A percentile compares a stretch with the other conserved stretches of the same genome.
These are phyloP conservation scores for Aphrophora alni DNA, from an alignment of 2,888 invertebrate species.

Conservation along the genomic window DNA sequence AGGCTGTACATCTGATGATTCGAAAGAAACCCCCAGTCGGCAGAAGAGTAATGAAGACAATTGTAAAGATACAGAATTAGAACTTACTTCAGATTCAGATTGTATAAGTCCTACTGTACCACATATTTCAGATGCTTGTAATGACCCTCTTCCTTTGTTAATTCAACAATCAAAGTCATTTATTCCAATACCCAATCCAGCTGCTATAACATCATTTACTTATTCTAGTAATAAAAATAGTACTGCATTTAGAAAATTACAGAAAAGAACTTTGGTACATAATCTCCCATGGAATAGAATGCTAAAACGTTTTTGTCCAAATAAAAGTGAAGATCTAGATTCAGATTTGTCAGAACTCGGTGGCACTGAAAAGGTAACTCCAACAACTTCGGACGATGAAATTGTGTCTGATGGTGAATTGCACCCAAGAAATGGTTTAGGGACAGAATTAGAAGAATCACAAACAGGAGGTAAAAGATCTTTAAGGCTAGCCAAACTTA, in stretches of 20 bases:
- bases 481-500: constrained; percentile 17
- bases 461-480: constrained; percentile 14
- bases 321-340: constrained; percentile 30
- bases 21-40: constrained; percentile 14
- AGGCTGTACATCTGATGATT: constrained; percentile 26
- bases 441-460: constrained; percentile 10
- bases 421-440: constrained; percentile 28
- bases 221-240: constrained; percentile 27
- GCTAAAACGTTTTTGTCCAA: neutral
- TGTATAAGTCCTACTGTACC: constrained; percentile 35
- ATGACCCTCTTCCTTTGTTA: neutral
- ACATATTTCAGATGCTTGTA: constrained; percentile 41
- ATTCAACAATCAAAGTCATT: constrained; percentile 18
- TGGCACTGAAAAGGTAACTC: constrained; percentile 20
- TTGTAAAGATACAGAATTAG: constrained; percentile 55
- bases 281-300: constrained; percentile 14
- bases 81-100: constrained; percentile 60
- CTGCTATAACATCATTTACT: constrained; percentile 24
- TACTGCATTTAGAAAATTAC: constrained; percentile 9
- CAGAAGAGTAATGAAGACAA: constrained; percentile 45
- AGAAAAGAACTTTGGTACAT: neutral
- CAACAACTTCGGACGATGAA: constrained; percentile 29
- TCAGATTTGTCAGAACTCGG: constrained; percentile 28
- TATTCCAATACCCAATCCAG: constrained; percentile 31
- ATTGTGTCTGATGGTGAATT: constrained; percentile 28